These are phyloP conservation scores for Lypha dubia DNA, from an alignment of 2,888 invertebrate genomes.

Conservation along the genomic window DNA sequence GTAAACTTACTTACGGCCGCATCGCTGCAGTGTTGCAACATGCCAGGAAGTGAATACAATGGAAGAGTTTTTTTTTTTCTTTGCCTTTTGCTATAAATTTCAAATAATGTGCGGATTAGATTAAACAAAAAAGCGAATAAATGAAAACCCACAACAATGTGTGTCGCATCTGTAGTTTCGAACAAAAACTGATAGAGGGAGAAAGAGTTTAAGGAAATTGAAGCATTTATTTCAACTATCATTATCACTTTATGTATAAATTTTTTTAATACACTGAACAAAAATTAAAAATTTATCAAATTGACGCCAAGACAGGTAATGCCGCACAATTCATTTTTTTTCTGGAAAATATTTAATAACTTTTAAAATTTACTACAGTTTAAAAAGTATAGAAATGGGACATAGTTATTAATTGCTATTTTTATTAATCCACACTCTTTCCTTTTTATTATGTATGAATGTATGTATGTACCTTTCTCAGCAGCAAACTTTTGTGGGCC, in stretches of 20 bases:
- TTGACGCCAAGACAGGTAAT: too few relatives aligned
- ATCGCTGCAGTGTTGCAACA: slow-evolving; percentile 27
- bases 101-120: slow-evolving; percentile 62
- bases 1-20: slow-evolving; percentile 38
- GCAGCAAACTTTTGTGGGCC: too few relatives aligned
- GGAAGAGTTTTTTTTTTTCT: not conserved
- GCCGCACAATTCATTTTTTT: too few relatives aligned
- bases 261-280: slow-evolving; percentile 13
- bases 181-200: slow-evolving; percentile 8
- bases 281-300: not conserved
- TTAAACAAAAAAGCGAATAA: slow-evolving; percentile 38
- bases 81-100: slow-evolving; percentile 20
- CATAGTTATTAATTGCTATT: too few relatives aligned
- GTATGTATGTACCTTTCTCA: too few relatives aligned
- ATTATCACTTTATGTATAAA: slow-evolving; percentile 42
- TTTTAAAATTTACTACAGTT: too few relatives aligned
- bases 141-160: slow-evolving; percentile 28
- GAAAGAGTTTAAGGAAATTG: slow-evolving; percentile 64
- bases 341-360: too few relatives aligned
- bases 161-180: slow-evolving; percentile 13
- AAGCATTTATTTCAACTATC: slow-evolving; percentile 58
- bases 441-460: too few relatives aligned
- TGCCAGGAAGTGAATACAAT: slow-evolving; percentile 39
- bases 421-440: too few relatives aligned
- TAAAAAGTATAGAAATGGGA: too few relatives aligned